Evolutionary conservation across 2,888 invertebrate genomes (phyloP), one percentile per base, ranked within the genome.

Genomic region (Cephalotes varians): DNA sequence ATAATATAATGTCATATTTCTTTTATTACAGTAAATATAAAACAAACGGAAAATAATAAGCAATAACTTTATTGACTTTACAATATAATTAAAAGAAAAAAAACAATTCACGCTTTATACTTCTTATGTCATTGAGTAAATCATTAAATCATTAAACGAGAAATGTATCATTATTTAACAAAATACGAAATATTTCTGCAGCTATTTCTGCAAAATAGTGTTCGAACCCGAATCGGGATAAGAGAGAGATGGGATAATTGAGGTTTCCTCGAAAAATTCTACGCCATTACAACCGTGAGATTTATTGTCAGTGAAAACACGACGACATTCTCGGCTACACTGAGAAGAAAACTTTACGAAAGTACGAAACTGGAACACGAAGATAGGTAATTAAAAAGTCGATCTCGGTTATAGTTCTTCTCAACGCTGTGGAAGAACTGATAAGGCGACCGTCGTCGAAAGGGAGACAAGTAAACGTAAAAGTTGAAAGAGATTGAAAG

Each of bases 321-420:
- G 80, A 64, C 54, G 64, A 56, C 56, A 18, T 81, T 40, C 54
- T 21, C 54, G 58, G 21, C 31, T 40, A 37, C 18, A 9, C 56
- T 44, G 37, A 67, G 44, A 67, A 76, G 73, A 51, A 76, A 81
- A 67, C 67, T 67, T 21, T 12, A 51, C 31, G 60, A 40, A 77
- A 77, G 77, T 77, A 56, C 77, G 67, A 76, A 82, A 82, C 37
- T 82, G 67, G 82, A 82, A 44, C 82, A 67, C 47, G 60, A 67
- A 67, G 77, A 77, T 82, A 60, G 76, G 65, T 82, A 82, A 82
- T 82, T 82, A 82, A 82, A 82, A 82, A 82, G 51, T 82, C 82
- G 76, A 64, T 82, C 31, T 60, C 60, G 31, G 40, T 82, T 82
- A 76, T 82, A 67, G 67, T 77, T 44, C 34, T 67, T 51, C 67